Base-by-base conservation (phyloP, 2,888 invertebrate genomes). In the Stegana nigrithorax region DNA sequence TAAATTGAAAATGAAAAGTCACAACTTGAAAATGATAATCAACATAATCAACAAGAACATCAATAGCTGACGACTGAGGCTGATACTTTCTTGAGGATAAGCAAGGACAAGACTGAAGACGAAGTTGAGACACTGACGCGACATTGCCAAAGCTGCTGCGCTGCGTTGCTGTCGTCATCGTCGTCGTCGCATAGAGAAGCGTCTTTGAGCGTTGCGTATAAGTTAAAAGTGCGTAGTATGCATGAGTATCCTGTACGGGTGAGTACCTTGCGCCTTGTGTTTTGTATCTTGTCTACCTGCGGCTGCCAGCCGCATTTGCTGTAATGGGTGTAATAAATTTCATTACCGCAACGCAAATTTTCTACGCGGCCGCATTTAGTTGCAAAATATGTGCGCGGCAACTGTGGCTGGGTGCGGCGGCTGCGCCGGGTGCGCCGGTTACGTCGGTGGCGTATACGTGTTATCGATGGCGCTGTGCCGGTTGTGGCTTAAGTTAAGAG, bases 21-120 rank as follows among this genome's bases (percentile, higher is more conserved):
- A 76, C 73, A 78, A 78, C 78, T 76, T 78, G 75, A 76, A 75
- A 75, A 75, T 76, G 75, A 78, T 75, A 75, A 75, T 75, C 75
- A 78, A 78, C 78, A 75, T 75, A 77, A 75, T 78, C 77, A 72
- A 78, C 45, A 23, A 47, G 45, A 19, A 47, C 19, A 47, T 47
- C 45, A 47, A 47, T 47, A 47, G 19, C 45, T 47, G 45, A 47
- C 45, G 23, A 47, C 7, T 47, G 21, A 4, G 45, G 19, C 17
- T 19, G 45, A n/a, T n/a, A n/a, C n/a, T n/a, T n/a, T n/a, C 2
- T 23, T 21, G 7, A 23, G 8, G 23, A 23, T 4, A 21, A 21
- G 45, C 19, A 47, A n/a, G n/a, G n/a, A n/a, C n/a, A n/a, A n/a
- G n/a, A n/a, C n/a, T n/a, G n/a, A n/a, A n/a, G n/a, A n/a, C n/a